phyloP scores from a whole-genome alignment of 2,888 invertebrate species.

The Ichneumoninae sp. region DNA sequence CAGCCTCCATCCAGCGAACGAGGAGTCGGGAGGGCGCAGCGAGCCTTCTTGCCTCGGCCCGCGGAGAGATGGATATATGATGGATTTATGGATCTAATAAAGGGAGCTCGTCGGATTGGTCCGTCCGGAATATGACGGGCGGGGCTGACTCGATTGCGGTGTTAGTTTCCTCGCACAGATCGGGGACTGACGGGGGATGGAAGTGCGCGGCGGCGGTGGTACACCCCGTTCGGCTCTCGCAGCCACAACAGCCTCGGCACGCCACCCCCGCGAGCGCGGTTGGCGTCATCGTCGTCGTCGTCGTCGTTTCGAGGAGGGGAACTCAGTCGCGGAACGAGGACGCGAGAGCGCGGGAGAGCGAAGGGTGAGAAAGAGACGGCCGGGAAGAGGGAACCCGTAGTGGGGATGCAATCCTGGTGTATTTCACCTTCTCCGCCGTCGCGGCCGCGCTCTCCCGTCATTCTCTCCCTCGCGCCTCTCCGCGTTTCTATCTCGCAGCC shows the following conservation, averaged over 20 bases:
- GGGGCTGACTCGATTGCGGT: constrained; percentile 74
- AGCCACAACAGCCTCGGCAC: constrained; percentile 78
- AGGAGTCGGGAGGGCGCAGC: constrained; percentile 34
- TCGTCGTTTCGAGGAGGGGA: constrained; percentile 66
- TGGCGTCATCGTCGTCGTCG: constrained; percentile 44
- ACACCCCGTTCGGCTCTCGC: constrained; percentile 79
- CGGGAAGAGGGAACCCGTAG: constrained; percentile 57
- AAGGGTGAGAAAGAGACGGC: constrained; percentile 24
- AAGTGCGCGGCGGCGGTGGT: constrained; percentile 71
- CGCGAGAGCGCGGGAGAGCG: constrained; percentile 24
- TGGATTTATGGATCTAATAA: constrained; percentile 93
- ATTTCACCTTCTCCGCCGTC: constrained; percentile 78
- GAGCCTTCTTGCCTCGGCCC: constrained; percentile 10
- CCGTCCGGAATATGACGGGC: constrained; percentile 84
- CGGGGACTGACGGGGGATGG: constrained; percentile 38
- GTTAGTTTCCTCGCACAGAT: constrained; percentile 44
- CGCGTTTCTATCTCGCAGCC: constrained; percentile 28
- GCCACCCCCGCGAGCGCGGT: constrained; percentile 62
- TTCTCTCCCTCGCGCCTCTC: constrained; percentile 60
- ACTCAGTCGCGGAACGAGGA: constrained; percentile 49
- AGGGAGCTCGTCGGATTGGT: constrained; percentile 83
- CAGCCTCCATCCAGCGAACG: constrained; percentile 1
- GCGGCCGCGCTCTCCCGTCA: constrained; percentile 58
- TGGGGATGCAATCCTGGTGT: constrained; percentile 79
- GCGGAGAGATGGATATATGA: constrained; percentile 87